phyloP scores from a whole-genome alignment of 2,113 vertebrate genomes.

The Amblyornis subalaris region DNA sequence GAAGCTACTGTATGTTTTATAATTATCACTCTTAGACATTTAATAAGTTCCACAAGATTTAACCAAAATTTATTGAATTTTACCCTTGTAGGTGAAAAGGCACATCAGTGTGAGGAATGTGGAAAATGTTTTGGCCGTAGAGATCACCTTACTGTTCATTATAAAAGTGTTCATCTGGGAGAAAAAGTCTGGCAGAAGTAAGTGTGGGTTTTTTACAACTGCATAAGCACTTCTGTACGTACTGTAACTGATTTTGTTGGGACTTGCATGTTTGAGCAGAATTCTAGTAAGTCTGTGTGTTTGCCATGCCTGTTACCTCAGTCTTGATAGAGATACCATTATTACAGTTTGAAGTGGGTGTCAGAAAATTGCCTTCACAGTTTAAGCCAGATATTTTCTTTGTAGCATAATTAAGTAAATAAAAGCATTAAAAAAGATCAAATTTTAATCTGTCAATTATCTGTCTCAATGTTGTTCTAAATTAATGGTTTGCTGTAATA shows the following conservation, averaged over 20 bases:
- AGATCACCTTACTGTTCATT: conserved; percentile 95
- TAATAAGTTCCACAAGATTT: neutral
- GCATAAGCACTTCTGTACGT: neutral
- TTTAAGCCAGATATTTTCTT: neutral
- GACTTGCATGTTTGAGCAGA: neutral
- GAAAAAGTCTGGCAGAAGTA: conserved; percentile 99
- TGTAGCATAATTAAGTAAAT: neutral
- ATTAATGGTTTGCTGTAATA: neutral
- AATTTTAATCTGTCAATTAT: neutral
- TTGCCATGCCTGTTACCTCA: neutral
- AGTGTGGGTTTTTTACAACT: conserved; percentile 11
- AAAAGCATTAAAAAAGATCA: neutral
- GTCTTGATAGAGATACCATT: neutral
- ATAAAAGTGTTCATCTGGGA: conserved; percentile 94
- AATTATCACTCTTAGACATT: neutral
- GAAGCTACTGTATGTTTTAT: neutral
- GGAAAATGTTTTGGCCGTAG: conserved; percentile 95
- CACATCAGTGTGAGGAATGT: conserved; percentile 97
- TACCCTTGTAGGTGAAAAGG: conserved; percentile 85
- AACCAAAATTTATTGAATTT: neutral
- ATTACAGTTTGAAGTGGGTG: neutral
- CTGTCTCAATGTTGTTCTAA: neutral
- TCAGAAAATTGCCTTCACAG: neutral
- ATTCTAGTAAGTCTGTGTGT: neutral
- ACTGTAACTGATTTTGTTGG: neutral